phyloP scores from a whole-genome alignment of 2,797 vertebrate species.

The Sebastes aleutianus region DNA sequence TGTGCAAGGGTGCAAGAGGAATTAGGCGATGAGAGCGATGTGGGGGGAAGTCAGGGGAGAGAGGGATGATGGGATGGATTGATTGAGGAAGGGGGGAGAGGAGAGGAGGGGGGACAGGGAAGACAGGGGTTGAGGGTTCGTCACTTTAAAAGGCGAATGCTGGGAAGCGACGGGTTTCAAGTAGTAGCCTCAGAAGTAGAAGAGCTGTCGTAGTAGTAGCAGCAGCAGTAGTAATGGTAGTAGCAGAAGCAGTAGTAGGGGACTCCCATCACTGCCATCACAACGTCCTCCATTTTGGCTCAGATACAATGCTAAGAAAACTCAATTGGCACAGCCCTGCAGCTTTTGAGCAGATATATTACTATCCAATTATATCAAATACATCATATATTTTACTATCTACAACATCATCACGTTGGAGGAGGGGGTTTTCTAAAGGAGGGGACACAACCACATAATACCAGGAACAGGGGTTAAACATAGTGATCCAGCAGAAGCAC shows the following conservation, averaged over 20 bases:
- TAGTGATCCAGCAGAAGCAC: constrained; percentile 21
- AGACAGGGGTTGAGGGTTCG: constrained; percentile 76
- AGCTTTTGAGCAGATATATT: constrained; percentile 76
- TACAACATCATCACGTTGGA: constrained; percentile 54
- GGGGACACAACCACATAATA: constrained; percentile 58
- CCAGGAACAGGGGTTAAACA: constrained; percentile 42
- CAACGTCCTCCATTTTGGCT: constrained; percentile 71
- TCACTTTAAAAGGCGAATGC: constrained; percentile 80
- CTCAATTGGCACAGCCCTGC: constrained; percentile 72
- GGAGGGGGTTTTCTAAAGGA: constrained; percentile 34
- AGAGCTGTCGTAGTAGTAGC: constrained; percentile 65
- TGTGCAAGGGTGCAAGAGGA: constrained; percentile 56
- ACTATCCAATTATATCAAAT: constrained; percentile 68
- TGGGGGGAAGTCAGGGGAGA: constrained; percentile 13
- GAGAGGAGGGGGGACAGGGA: constrained; percentile 61
- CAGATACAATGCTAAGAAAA: constrained; percentile 70
- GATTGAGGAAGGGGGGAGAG: constrained; percentile 51
- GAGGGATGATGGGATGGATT: constrained; percentile 41
- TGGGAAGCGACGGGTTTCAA: constrained; percentile 79
- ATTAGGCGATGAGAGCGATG: constrained; percentile 33
- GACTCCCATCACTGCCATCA: constrained; percentile 76
- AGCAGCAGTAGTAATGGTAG: constrained; percentile 69
- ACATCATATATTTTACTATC: constrained; percentile 51
- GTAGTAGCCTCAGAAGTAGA: constrained; percentile 76
- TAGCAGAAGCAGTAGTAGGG: constrained; percentile 76